Conservation (phyloP, 1,140 invertebrate species). For the Mesaphorura yosii region DNA sequence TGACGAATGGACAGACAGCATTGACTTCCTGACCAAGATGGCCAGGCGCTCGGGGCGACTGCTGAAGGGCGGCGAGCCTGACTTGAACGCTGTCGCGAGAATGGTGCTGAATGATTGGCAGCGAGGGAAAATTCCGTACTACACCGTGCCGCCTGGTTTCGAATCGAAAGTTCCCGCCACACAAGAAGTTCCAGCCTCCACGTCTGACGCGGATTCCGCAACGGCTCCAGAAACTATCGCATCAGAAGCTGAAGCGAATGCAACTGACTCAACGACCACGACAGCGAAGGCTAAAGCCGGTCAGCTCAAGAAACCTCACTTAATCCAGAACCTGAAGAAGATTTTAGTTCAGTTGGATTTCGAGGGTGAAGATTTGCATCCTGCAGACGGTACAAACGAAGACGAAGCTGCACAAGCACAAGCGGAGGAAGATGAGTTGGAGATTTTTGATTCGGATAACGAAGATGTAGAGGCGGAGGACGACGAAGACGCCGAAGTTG, state of each 20-base stretch:
- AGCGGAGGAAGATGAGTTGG: conserved; percentile 39
- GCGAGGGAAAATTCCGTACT: conserved; percentile 91
- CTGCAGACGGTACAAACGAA: conserved; percentile 46
- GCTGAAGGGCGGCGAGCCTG: conserved; percentile 90
- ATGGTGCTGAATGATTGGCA: conserved; percentile 99
- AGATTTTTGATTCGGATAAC: conserved; percentile 16
- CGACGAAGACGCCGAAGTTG: conserved; percentile 21
- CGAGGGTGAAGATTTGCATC: conserved; percentile 45
- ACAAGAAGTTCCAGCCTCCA: not conserved
- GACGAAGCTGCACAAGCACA: too few relatives aligned
- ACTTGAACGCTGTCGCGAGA: conserved; percentile 72
- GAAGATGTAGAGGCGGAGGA: conserved; percentile 12
- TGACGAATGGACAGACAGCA: conserved; percentile 58
- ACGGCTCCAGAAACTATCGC: conserved; percentile 16
- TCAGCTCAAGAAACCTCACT: conserved; percentile 24
- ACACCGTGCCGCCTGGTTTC: conserved; percentile 58
- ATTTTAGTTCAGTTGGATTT: conserved; percentile 62
- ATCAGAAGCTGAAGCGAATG: conserved; percentile 33
- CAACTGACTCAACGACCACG: too few relatives aligned
- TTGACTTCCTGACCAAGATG: conserved; percentile 87
- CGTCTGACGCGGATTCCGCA: not conserved
- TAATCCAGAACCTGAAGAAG: conserved; percentile 62
- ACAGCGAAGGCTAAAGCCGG: conserved; percentile 6
- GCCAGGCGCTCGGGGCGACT: conserved; percentile 77
- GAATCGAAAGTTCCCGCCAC: conserved; percentile 11